Conservation (phyloP, 2,113 vertebrate species). For the Onychostoma macrolepis region DNA sequence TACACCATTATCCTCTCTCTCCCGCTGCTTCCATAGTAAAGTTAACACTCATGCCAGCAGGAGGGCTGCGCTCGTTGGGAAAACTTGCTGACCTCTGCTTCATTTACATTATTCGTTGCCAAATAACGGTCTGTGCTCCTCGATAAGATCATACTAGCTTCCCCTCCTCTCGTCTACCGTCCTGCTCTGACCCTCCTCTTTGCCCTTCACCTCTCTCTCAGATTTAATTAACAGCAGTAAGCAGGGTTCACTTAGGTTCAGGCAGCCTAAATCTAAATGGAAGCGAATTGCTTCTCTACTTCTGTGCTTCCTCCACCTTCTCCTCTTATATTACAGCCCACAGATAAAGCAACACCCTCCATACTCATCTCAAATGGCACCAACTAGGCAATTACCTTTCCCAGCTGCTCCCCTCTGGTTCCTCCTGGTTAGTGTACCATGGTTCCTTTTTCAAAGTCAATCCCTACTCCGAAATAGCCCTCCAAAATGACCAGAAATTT, state of each 20-base stretch:
- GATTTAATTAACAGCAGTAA: constrained; percentile 65
- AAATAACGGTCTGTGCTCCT: constrained; percentile 27
- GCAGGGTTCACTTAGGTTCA: constrained; percentile 50
- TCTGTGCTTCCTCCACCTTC: constrained; percentile 41
- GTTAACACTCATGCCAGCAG: constrained; percentile 6
- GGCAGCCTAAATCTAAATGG: constrained; percentile 59
- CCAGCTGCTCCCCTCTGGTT: constrained; percentile 50
- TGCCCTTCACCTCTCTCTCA: constrained; percentile 62
- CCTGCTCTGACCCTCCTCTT: constrained; percentile 21
- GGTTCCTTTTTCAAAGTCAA: constrained; percentile 24
- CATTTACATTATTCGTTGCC: constrained; percentile 47
- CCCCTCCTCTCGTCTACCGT: constrained; percentile 45
- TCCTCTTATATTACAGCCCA: constrained; percentile 49
- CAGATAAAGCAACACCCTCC: constrained; percentile 53
- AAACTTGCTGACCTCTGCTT: constrained; percentile 51
- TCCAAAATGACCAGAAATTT: background rate
- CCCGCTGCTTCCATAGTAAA: constrained; percentile 12
- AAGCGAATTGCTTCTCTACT: constrained; percentile 48
- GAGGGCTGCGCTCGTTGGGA: background rate
- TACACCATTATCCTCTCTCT: constrained; percentile 7
- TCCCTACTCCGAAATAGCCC: background rate
- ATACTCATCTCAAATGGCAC: constrained; percentile 31
- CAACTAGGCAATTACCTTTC: constrained; percentile 50
- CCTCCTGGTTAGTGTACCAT: constrained; percentile 45
- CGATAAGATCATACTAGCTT: constrained; percentile 49